Evolutionary conservation across 2,113 vertebrate species (phyloP).

Genomic region (Phasianus colchicus): DNA sequence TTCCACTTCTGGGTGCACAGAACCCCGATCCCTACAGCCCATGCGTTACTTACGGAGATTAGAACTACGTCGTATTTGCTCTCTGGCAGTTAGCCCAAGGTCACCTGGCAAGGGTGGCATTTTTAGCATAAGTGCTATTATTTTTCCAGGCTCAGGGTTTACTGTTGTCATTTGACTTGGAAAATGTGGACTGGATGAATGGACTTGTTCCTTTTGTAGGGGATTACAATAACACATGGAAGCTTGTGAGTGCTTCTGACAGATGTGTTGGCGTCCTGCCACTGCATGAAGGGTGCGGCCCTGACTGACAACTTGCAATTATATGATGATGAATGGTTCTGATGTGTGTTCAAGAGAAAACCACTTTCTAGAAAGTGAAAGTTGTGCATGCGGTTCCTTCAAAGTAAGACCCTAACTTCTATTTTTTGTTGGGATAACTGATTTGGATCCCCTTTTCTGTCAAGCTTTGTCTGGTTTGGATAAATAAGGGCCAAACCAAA

Average conservation of each 20-base stretch:
- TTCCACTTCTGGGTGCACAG: not conserved
- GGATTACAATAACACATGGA: conserved; percentile 88
- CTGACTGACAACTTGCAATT: conserved; percentile 85
- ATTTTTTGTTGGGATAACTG: conserved; percentile 70
- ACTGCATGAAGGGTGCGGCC: conserved; percentile 83
- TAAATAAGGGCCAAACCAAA: conserved; percentile 76
- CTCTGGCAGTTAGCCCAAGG: conserved; percentile 25
- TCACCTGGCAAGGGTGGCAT: conserved; percentile 56
- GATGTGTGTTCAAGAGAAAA: conserved; percentile 86
- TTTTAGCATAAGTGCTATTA: conserved; percentile 60
- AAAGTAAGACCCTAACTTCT: conserved; percentile 74
- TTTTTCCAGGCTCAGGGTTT: conserved; percentile 74
- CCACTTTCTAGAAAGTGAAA: conserved; percentile 86
- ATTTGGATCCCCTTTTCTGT: conserved; percentile 64
- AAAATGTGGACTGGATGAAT: conserved; percentile 82
- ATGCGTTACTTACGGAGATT: not conserved
- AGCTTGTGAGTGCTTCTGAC: conserved; percentile 85
- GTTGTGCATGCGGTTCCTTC: conserved; percentile 81
- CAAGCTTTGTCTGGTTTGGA: conserved; percentile 76
- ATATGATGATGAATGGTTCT: conserved; percentile 83
- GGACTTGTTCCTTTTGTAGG: conserved; percentile 82
- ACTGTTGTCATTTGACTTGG: conserved; percentile 77
- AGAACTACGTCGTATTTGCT: not conserved
- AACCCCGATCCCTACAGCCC: not conserved
- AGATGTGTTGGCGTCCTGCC: conserved; percentile 88